Percentiles rank a stretch among this genome's conserved stretches.
phyloP scores from a whole-genome alignment of 2,888 invertebrate species.

The Eristalinus aeneus region DNA sequence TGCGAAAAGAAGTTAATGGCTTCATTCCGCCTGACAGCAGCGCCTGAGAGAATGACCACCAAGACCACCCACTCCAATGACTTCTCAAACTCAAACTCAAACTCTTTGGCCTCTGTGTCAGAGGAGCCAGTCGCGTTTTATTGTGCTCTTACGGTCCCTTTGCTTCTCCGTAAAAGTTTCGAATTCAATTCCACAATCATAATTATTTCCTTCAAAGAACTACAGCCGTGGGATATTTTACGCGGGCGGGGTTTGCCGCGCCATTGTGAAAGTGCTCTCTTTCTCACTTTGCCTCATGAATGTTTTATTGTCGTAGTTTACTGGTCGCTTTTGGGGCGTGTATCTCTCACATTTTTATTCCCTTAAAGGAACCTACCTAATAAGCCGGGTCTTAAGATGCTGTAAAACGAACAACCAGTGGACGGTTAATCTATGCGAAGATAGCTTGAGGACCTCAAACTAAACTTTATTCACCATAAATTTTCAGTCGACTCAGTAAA shows the following conservation, averaged over 20 bases:
- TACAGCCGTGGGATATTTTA: background rate
- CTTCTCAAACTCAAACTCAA: background rate
- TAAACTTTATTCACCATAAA: background rate
- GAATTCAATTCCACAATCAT: background rate
- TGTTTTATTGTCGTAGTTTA: background rate
- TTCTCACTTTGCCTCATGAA: background rate
- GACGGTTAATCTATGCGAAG: background rate
- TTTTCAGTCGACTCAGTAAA: background rate
- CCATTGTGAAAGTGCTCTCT: background rate
- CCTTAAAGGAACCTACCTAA: background rate
- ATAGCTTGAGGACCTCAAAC: background rate
- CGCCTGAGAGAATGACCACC: background rate
- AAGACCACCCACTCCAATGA: too few relatives aligned
- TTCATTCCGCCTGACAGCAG: background rate
- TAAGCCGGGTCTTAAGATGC: background rate
- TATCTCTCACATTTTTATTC: background rate
- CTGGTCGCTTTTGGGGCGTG: background rate
- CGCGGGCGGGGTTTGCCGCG: background rate
- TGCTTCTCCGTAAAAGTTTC: background rate
- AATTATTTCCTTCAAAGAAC: background rate
- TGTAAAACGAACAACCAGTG: background rate
- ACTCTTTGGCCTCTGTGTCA: background rate
- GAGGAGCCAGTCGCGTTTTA: background rate
- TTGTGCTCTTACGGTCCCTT: background rate
- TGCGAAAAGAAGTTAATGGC: background rate